Evolutionary conservation across 2,888 invertebrate species (phyloP).

Genomic region (Apodemia duryi): DNA sequence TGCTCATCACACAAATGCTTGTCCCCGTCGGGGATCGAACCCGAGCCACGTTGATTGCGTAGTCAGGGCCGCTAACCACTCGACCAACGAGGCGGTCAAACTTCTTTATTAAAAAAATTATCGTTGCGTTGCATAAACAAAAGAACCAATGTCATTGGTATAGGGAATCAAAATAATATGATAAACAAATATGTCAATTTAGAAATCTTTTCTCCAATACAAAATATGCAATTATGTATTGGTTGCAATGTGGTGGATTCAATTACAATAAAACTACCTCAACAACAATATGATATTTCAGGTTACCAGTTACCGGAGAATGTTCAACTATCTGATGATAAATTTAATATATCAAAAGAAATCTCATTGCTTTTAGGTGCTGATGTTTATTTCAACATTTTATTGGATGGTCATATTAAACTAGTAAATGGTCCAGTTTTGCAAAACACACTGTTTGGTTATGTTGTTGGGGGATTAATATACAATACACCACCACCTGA

Average conservation of each 20-base stretch:
- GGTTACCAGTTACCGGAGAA: neutral
- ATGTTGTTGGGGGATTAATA: constrained; percentile 23
- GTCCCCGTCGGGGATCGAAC: no score
- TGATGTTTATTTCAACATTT: no score
- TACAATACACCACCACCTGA: no score
- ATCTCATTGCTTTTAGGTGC: no score
- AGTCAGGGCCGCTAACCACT: no score
- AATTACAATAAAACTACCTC: neutral
- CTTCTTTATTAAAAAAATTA: neutral
- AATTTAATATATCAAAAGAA: no score
- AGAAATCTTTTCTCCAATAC: neutral
- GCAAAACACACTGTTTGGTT: constrained; percentile 31
- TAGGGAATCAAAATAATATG: neutral
- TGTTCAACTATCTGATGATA: constrained; percentile 21
- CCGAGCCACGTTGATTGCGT: no score
- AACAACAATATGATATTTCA: neutral
- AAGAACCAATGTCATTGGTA: neutral
- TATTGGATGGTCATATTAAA: constrained; percentile 21
- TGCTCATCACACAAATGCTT: no score
- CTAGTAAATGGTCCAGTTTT: constrained; percentile 23
- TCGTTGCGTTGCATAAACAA: neutral
- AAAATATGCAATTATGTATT: neutral
- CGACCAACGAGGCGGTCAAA: no score
- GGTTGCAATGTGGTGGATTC: neutral
- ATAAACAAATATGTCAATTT: neutral